phyloP scores from a whole-genome alignment of 2,888 invertebrate species.

The Habroteleia sp. region DNA sequence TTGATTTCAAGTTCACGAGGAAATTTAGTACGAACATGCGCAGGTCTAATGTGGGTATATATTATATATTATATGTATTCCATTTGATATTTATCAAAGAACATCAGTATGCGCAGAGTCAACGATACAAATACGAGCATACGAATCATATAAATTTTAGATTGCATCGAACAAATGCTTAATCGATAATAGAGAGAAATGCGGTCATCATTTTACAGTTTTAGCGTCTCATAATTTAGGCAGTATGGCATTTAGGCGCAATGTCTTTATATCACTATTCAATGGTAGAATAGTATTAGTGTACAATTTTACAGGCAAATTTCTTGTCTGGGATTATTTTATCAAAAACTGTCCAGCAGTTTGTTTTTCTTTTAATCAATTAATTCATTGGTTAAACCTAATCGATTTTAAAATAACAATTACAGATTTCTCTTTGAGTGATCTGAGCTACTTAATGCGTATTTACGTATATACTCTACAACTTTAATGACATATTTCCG shows the following conservation, averaged over 20 bases:
- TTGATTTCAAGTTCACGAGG: no score
- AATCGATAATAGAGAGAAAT: slow-evolving; percentile 16
- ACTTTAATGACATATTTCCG: slow-evolving; percentile 29
- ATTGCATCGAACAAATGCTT: slow-evolving; percentile 23
- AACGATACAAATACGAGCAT: no score
- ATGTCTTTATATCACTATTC: slow-evolving; percentile 18
- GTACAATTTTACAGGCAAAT: slow-evolving; percentile 48
- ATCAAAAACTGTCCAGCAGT: slow-evolving; percentile 52
- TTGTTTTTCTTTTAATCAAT: slow-evolving; percentile 1
- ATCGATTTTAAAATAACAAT: slow-evolving; percentile 28
- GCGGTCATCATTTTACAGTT: slow-evolving; percentile 1
- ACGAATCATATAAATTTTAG: slow-evolving; percentile 4
- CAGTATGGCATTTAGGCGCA: slow-evolving; percentile 21
- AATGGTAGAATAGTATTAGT: slow-evolving; percentile 23
- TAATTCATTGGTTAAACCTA: slow-evolving; percentile 5
- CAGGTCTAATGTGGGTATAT: no score
- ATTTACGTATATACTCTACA: slow-evolving; percentile 20
- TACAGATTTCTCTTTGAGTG: no score
- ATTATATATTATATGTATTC: slow-evolving; percentile 2
- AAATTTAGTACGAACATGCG: slow-evolving; percentile 25
- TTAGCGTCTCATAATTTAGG: slow-evolving; percentile 29
- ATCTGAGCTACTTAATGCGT: slow-evolving; percentile 12
- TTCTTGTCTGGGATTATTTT: not conserved
- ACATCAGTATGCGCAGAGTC: slow-evolving; percentile 6
- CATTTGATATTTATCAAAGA: slow-evolving; percentile 21